phyloP scores from a whole-genome alignment of 2,113 vertebrate genomes.

The Piliocolobus tephrosceles region DNA sequence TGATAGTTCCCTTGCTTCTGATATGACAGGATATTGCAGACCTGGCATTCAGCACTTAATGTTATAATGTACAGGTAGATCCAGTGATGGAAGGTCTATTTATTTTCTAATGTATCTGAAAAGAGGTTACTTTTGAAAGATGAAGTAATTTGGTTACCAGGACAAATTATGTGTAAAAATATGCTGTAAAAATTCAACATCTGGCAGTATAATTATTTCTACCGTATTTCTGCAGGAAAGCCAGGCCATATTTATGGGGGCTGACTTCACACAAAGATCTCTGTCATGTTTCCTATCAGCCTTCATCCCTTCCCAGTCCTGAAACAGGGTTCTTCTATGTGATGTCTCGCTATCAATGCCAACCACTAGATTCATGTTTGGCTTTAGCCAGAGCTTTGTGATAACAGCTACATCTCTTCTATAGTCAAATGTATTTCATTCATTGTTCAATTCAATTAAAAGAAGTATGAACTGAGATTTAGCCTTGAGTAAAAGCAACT shows the following conservation, averaged over 20 bases:
- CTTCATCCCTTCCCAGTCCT: not conserved
- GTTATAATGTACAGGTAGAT: not conserved
- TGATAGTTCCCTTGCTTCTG: not conserved
- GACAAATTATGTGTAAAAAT: not conserved
- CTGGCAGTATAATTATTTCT: not conserved
- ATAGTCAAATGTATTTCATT: constrained; percentile 20
- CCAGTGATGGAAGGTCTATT: not conserved
- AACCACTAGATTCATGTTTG: not conserved
- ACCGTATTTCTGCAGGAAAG: not conserved
- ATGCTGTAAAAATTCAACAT: not conserved
- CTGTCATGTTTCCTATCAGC: not conserved
- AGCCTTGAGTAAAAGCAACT: not conserved
- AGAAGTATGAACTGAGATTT: not conserved
- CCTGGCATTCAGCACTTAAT: not conserved
- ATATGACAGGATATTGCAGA: not conserved
- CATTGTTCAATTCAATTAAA: not conserved
- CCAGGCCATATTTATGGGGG: not conserved
- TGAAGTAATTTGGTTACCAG: constrained; percentile 16
- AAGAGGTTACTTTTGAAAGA: constrained; percentile 18
- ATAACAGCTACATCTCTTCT: not conserved
- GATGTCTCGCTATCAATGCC: not conserved
- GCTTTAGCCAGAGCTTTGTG: not conserved
- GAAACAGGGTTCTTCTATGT: not conserved
- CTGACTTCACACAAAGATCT: not conserved
- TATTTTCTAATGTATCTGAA: constrained; percentile 6